phyloP scores from a whole-genome alignment of 2,113 vertebrate genomes.

The Myiozetetes cayanensis region DNA sequence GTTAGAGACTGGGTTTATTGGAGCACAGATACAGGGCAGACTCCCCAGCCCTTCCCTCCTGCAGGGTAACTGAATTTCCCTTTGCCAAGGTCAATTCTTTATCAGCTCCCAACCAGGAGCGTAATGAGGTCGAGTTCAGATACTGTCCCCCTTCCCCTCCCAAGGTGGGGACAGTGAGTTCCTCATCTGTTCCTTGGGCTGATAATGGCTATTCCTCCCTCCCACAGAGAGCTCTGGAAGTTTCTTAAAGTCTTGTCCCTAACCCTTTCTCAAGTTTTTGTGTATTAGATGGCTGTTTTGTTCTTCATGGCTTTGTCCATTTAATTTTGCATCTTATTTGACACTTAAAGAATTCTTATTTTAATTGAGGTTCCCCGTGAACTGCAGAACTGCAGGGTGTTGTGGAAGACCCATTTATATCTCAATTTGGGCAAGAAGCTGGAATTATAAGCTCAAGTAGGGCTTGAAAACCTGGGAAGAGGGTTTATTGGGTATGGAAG shows the following conservation, averaged over 20 bases:
- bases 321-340: not conserved
- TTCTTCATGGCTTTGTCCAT: not conserved
- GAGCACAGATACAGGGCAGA: not conserved
- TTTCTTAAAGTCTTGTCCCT: not conserved
- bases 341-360: rapidly evolving
- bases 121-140: rapidly evolving
- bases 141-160: not conserved
- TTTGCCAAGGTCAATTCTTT: not conserved
- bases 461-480: not conserved
- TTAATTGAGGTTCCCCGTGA: rapidly evolving
- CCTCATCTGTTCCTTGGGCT: not conserved
- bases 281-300: not conserved
- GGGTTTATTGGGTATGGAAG: not conserved
- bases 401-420: rapidly evolving
- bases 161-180: rapidly evolving
- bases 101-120: not conserved
- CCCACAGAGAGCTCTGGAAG: not conserved
- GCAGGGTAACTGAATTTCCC: not conserved
- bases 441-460: not conserved
- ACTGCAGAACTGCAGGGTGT: not conserved
- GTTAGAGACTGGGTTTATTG: not conserved
- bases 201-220: rapidly evolving
- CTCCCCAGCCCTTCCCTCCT: not conserved
- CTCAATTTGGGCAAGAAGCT: not conserved
- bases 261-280: not conserved